Conservation (phyloP, 2,888 invertebrate genomes). For the Scaeva pyrastri region DNA sequence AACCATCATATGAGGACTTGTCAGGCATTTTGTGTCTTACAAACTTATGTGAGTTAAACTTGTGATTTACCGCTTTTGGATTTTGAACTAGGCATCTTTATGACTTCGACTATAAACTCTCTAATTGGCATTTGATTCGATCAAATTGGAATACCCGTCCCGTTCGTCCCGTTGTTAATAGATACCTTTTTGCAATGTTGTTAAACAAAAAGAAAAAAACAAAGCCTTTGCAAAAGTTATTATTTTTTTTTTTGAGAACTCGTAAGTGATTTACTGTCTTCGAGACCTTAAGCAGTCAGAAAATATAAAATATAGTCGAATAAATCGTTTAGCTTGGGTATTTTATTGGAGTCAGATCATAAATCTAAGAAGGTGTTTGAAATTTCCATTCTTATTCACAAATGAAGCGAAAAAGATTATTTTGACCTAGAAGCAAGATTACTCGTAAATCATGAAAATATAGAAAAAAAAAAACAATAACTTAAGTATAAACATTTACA, state of each 20-base stretch:
- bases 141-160: conserved; percentile 24
- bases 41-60: conserved; percentile 4
- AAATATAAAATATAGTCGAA: conserved; percentile 3
- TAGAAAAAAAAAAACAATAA: neutral
- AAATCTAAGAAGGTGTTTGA: conserved; percentile 7
- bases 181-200: neutral
- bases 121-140: conserved; percentile 44
- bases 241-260: neutral
- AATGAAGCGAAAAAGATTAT: neutral
- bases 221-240: neutral
- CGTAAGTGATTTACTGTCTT: conserved; percentile 26
- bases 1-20: conserved; percentile 6
- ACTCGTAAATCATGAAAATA: neutral
- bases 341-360: neutral
- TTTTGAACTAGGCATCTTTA: conserved; percentile 38
- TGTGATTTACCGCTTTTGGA: conserved; percentile 38
- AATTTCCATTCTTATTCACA: conserved; percentile 15
- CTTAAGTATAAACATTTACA: no score
- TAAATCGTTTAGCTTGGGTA: conserved; percentile 18
- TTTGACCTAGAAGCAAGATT: neutral
- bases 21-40: conserved; percentile 19
- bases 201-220: neutral
- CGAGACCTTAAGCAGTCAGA: conserved; percentile 10
- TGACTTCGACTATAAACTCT: conserved; percentile 26
- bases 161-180: neutral